Percentiles rank a stretch among this genome's conserved stretches.
Evolutionary conservation across 2,113 vertebrate genomes (phyloP).

Genomic region (Felis chaus): DNA sequence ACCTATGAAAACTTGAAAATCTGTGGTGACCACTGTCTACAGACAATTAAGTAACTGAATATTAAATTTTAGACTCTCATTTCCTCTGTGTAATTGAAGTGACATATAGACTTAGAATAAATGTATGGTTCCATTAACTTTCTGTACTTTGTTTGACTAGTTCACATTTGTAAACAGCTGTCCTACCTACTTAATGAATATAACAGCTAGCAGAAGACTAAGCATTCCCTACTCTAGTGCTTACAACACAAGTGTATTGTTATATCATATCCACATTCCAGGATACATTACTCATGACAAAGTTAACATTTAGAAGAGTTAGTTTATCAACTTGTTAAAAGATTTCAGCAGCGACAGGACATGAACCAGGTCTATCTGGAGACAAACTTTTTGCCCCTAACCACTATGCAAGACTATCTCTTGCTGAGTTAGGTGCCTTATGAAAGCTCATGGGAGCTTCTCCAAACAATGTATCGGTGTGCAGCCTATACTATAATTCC

Average conservation of each 20-base stretch:
- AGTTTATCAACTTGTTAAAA: constrained; percentile 35
- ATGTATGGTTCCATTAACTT: neutral
- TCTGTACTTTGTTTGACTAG: neutral
- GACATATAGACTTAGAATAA: neutral
- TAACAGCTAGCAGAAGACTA: neutral
- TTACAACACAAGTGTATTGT: neutral
- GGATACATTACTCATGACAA: neutral
- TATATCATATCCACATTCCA: neutral
- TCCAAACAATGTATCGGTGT: neutral
- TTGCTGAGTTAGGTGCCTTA: neutral
- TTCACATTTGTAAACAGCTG: neutral
- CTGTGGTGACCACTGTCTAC: neutral
- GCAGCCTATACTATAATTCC: neutral
- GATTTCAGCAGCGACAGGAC: neutral
- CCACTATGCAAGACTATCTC: neutral
- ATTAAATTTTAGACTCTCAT: neutral
- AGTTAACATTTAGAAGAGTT: neutral
- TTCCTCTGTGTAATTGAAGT: neutral
- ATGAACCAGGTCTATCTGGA: neutral
- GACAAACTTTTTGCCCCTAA: neutral
- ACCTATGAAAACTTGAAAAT: constrained; percentile 11
- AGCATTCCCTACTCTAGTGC: neutral
- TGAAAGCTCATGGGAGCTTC: neutral
- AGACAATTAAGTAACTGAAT: neutral
- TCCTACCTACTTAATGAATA: neutral